Conservation (phyloP, 2,888 invertebrate genomes). For the Agrilus biguttatus region DNA sequence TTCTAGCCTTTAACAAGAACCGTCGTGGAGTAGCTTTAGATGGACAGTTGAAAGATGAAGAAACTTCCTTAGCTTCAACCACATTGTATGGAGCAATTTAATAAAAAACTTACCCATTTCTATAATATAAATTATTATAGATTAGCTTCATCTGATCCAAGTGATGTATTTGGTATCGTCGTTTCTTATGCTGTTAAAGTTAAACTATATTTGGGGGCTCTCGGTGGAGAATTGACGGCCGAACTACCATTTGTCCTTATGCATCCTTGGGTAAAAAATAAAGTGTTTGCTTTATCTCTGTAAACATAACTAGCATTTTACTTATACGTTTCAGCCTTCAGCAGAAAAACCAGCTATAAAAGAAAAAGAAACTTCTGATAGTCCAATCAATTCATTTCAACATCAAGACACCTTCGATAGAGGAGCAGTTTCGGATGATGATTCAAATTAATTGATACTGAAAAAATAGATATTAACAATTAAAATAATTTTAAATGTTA, state of each 20-base stretch:
- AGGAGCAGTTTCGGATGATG: no score
- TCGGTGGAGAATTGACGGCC: constrained; percentile 84
- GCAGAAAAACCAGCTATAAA: constrained; percentile 2
- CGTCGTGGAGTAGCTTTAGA: constrained; percentile 85
- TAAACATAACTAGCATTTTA: not conserved
- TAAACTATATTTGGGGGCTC: constrained; percentile 81
- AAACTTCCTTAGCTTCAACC: constrained; percentile 79
- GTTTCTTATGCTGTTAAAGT: constrained; percentile 93
- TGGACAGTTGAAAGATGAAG: constrained; percentile 72
- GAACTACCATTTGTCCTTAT: constrained; percentile 85
- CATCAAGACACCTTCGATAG: no score
- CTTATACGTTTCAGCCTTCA: constrained; percentile 1
- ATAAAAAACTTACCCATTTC: not conserved
- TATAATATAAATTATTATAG: constrained; percentile 26
- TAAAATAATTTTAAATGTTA: no score
- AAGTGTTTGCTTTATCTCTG: not conserved
- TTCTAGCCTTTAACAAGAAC: constrained; percentile 62
- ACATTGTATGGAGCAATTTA: constrained; percentile 52
- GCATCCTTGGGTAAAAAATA: constrained; percentile 60
- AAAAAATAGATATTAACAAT: no score
- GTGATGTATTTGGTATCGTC: constrained; percentile 89
- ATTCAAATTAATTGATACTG: no score
- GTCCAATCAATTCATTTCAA: no score
- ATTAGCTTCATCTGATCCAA: constrained; percentile 61
- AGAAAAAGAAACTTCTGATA: not conserved